phyloP scores from a whole-genome alignment of 2,888 invertebrate genomes.

The Lordiphosa andalusiaca region DNA sequence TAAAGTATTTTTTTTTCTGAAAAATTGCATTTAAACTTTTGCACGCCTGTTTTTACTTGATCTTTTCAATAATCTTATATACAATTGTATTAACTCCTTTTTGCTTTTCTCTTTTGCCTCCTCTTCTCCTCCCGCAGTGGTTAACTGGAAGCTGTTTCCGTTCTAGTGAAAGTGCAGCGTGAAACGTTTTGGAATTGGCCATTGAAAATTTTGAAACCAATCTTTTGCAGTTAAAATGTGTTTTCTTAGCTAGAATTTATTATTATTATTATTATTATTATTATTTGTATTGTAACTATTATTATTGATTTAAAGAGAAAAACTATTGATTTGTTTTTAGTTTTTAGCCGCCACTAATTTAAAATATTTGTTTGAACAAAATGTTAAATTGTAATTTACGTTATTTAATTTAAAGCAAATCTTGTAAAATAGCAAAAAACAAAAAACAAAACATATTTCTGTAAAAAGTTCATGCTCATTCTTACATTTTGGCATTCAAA shows the following conservation, averaged over 20 bases:
- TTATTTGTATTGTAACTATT: conserved; percentile 63
- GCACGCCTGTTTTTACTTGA: conserved; percentile 47
- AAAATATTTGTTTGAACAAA: conserved; percentile 42
- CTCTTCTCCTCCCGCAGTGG: conserved; percentile 64
- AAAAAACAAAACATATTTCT: conserved; percentile 36
- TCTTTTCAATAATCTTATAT: conserved; percentile 3
- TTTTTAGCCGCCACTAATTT: conserved; percentile 27
- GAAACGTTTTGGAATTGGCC: conserved; percentile 63
- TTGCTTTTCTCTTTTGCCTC: conserved; percentile 32
- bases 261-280: conserved; percentile 74
- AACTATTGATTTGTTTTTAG: neutral
- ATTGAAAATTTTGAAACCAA: conserved; percentile 50
- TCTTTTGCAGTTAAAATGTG: conserved; percentile 63
- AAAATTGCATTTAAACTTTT: conserved; percentile 30
- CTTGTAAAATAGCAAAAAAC: conserved; percentile 45
- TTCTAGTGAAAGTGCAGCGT: conserved; percentile 62
- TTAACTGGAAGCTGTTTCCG: conserved; percentile 78
- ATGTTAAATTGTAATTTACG: conserved; percentile 22
- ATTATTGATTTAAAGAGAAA: conserved; percentile 34
- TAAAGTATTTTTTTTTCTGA: conserved; percentile 13
- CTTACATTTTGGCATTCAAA: conserved; percentile 46
- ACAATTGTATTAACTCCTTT: conserved; percentile 16
- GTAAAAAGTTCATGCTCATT: conserved; percentile 49
- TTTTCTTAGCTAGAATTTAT: conserved; percentile 77
- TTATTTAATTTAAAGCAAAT: conserved; percentile 42